These are phyloP conservation scores for Globicephala melas DNA, from an alignment of 2,113 vertebrate genomes.

Conservation along the genomic window DNA sequence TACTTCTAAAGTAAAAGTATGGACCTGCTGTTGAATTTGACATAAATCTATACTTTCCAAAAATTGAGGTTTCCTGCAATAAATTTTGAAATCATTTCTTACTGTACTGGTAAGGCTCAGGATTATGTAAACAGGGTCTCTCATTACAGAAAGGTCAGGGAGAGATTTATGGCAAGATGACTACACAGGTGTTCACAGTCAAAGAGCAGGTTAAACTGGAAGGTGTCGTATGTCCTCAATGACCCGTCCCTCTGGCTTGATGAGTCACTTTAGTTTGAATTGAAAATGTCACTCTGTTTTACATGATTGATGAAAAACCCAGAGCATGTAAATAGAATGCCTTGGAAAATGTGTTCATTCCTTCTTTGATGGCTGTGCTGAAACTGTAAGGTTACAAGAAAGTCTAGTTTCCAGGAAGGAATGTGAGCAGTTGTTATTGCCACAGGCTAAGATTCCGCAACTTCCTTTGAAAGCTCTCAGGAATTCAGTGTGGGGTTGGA, in stretches of 20 bases:
- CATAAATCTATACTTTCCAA: background rate
- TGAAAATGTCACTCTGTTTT: conserved; percentile 1
- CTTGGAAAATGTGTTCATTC: background rate
- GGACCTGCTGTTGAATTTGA: conserved; percentile 31
- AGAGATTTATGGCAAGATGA: background rate
- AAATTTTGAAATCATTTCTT: background rate
- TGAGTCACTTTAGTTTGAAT: conserved; percentile 36
- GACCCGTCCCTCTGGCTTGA: background rate
- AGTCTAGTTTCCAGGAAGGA: background rate
- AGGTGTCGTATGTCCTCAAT: background rate
- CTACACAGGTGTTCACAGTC: background rate
- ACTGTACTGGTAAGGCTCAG: background rate
- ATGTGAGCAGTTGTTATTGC: background rate
- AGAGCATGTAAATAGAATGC: background rate
- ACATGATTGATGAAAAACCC: background rate
- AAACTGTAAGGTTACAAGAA: background rate
- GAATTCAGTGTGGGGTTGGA: background rate
- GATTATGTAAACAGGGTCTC: background rate
- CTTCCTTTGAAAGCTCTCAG: background rate
- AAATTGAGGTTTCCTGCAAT: background rate
- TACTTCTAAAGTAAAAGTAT: background rate
- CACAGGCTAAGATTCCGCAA: background rate
- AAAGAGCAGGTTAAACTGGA: conserved; percentile 43
- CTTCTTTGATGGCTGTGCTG: background rate
- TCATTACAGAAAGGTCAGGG: background rate